Percentiles rank a stretch among this genome's conserved stretches.
Conservation (phyloP, 92 coral and sea anemone genomes). For the Muricea muricata region DNA sequence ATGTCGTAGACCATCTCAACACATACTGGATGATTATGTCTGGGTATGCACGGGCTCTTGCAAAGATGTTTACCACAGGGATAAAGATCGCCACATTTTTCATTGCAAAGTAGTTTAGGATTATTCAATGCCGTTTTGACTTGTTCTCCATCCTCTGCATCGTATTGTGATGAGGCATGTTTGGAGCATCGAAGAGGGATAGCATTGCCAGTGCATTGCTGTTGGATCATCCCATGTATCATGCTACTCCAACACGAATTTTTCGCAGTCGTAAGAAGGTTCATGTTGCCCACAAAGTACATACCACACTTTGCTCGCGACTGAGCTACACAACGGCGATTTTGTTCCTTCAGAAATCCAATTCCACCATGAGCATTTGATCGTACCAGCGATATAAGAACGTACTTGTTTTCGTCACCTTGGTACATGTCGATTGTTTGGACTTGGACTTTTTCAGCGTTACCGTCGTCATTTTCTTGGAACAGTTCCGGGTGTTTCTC, state of each 20-base stretch:
- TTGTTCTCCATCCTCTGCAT: not conserved
- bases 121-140: not conserved
- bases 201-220: slow-evolving; percentile 12
- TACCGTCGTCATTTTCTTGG: slow-evolving; percentile 10
- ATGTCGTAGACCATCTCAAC: not conserved
- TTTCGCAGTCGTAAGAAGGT: slow-evolving; percentile 1
- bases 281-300: slow-evolving; percentile 22
- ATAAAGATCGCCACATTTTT: slow-evolving; percentile 16
- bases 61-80: slow-evolving; percentile 31
- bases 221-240: slow-evolving; percentile 5
- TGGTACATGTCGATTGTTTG: slow-evolving; percentile 44
- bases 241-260: not conserved
- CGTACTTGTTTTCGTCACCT: slow-evolving; percentile 24
- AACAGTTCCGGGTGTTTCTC: not conserved
- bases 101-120: slow-evolving; percentile 9
- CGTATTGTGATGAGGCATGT: slow-evolving; percentile 15
- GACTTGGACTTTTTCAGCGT: slow-evolving; percentile 9
- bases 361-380: not conserved
- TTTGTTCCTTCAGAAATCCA: slow-evolving; percentile 1
- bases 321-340: slow-evolving; percentile 19
- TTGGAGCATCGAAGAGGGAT: slow-evolving; percentile 28
- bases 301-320: slow-evolving; percentile 21
- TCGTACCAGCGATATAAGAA: slow-evolving; percentile 10
- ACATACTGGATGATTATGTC: slow-evolving; percentile 18
- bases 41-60: slow-evolving; percentile 20